Conservation (phyloP, 2,113 vertebrate species). For the Mungos mungo region DNA sequence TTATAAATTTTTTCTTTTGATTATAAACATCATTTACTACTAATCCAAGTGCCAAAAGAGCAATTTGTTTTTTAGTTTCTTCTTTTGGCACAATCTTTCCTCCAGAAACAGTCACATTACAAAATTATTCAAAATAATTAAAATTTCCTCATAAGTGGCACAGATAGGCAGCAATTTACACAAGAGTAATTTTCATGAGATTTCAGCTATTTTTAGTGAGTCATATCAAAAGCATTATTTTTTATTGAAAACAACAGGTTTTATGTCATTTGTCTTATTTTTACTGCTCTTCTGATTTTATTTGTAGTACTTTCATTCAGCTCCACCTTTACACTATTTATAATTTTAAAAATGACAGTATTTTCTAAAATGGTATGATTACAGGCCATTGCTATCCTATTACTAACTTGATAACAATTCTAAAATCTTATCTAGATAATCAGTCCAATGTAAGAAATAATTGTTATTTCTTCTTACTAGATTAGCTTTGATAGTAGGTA, state of each 20-base stretch:
- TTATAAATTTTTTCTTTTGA: conserved; percentile 22
- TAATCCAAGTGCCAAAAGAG: conserved; percentile 32
- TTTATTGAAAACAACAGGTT: conserved; percentile 15
- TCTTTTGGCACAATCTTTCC: not conserved
- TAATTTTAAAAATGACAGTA: conserved; percentile 16
- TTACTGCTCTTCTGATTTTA: not conserved
- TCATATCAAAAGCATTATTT: not conserved
- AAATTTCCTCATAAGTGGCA: not conserved
- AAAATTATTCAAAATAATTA: conserved; percentile 30
- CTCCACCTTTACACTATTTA: not conserved
- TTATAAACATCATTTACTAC: not conserved
- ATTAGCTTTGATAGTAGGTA: not conserved
- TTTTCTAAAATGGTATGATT: conserved; percentile 38
- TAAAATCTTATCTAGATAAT: conserved; percentile 11
- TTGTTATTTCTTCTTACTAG: not conserved
- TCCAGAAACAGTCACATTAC: not conserved
- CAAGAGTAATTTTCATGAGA: not conserved
- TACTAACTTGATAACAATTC: conserved; percentile 13
- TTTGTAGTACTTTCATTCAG: not conserved
- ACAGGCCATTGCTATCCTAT: not conserved
- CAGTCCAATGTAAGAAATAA: not conserved
- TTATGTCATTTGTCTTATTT: not conserved
- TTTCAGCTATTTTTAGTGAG: not conserved
- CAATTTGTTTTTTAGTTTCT: not conserved
- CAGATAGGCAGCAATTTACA: not conserved